Conservation (phyloP, 2,113 vertebrate species). For the Rhinolophus ferrumequinum region DNA sequence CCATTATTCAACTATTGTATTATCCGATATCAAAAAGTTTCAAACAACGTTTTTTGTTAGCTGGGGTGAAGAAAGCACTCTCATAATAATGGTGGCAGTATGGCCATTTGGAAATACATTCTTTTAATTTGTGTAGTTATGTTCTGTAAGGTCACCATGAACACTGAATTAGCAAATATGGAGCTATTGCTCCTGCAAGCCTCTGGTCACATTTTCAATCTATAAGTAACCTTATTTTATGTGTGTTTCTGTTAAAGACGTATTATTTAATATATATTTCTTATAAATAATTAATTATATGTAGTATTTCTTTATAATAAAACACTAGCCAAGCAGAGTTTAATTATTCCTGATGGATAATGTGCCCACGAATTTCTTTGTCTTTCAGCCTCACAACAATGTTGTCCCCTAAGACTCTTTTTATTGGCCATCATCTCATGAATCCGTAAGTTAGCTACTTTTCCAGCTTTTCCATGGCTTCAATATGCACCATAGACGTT, state of each 20-base stretch:
- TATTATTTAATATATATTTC: not conserved
- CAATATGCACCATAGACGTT: not conserved
- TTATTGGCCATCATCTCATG: not conserved
- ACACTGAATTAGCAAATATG: not conserved
- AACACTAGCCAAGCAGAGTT: not conserved
- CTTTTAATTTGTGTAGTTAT: not conserved
- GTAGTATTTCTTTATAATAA: not conserved
- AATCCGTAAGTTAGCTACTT: not conserved
- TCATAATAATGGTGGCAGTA: not conserved
- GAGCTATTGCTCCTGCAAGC: not conserved
- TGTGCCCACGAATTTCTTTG: not conserved
- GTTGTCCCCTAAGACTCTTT: not conserved
- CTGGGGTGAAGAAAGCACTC: not conserved
- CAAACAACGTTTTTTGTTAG: not conserved
- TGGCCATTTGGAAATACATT: not conserved
- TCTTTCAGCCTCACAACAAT: not conserved
- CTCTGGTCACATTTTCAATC: conserved; percentile 21
- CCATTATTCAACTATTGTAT: not conserved
- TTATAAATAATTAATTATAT: not conserved
- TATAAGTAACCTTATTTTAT: conserved; percentile 4
- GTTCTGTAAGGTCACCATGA: not conserved
- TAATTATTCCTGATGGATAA: not conserved
- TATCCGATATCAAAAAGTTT: not conserved
- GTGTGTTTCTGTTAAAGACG: conserved; percentile 22
- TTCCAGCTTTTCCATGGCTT: not conserved